Evolutionary conservation across 2,888 invertebrate genomes (phyloP), one percentile per base, ranked within the genome.

Genomic region (Dorcus parallelipipedus): DNA sequence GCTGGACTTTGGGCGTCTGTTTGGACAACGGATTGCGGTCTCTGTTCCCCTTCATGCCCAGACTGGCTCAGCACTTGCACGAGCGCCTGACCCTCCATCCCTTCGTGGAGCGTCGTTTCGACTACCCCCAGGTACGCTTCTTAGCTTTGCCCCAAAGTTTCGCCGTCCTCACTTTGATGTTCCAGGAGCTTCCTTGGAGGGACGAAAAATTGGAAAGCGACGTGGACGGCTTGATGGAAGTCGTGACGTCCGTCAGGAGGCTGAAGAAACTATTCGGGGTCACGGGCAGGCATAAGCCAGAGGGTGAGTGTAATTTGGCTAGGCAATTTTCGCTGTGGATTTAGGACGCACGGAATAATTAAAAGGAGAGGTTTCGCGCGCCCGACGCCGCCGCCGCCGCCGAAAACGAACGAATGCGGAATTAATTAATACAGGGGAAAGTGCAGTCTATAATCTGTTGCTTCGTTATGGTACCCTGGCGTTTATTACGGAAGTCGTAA

Each of bases 11-110:
- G 2, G 91, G 91, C 77, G 88, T 87, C 0, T 89, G 90, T 40
- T 79, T 99, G 49, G 94, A 97, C 72, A 83, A 85, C 4, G 96
- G 93, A 0, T 83, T 99, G 38, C 86, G 93, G 61, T 81, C 96
- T 56, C 82, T 99, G 10, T 90, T 93, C 62, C 99, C 99, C 0
- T 93, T 98, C 78, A 99, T 99, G 99, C 99, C 99, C 0, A 95
- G 92, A 77, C 85, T 99, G 62, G 90, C 93, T 0, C 97, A 98
- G 78, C 98, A 99, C 79, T 80, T 99, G 66, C 99, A 87, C 82
- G 96, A 96, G 78, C 83, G 96, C 41, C 82, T 99, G 67, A 95
- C 96, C 0, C 45, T 56, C 51, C 64, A 66, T 62, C 66, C 67
- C 6, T 66, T 56, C 10, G 52, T 61, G 45, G 52, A 57, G 49